phyloP scores from a whole-genome alignment of 2,113 vertebrate species.

The Sakesphorus luctuosus region DNA sequence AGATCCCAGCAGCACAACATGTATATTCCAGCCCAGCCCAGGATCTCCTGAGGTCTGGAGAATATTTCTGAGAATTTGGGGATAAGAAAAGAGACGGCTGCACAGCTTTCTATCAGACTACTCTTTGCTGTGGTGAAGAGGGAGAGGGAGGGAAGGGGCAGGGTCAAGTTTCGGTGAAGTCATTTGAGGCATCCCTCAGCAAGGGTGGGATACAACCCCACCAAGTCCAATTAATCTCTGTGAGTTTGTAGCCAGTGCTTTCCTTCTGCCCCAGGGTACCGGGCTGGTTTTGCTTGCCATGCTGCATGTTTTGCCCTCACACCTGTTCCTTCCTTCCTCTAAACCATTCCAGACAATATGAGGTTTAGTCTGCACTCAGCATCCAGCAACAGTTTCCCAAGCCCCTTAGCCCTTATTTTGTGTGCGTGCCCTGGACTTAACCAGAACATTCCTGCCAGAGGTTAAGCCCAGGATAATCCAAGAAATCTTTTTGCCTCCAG shows the following conservation, averaged over 20 bases:
- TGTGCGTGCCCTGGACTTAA: background rate
- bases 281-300: background rate
- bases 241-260: background rate
- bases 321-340: background rate
- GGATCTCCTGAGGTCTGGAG: background rate
- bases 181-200: background rate
- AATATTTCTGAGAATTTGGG: background rate
- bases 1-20: too few species aligned
- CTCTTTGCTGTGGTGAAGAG: background rate
- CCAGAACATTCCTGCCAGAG: constrained; percentile 48
- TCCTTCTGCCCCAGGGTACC: background rate
- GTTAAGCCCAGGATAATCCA: constrained; percentile 42
- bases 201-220: background rate
- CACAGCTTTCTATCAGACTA: background rate
- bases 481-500: background rate
- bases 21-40: rapidly evolving
- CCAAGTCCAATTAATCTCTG: rapidly evolving
- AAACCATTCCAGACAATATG: background rate
- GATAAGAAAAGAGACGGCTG: background rate
- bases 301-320: background rate
- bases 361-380: background rate
- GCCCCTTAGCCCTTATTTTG: background rate
- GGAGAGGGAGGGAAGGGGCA: background rate
- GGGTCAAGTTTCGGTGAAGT: background rate
- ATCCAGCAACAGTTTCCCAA: background rate